Evolutionary conservation across 2,797 vertebrate species (phyloP), one percentile per base, ranked within the genome.

Genomic region (Anisognathus igniventris): DNA sequence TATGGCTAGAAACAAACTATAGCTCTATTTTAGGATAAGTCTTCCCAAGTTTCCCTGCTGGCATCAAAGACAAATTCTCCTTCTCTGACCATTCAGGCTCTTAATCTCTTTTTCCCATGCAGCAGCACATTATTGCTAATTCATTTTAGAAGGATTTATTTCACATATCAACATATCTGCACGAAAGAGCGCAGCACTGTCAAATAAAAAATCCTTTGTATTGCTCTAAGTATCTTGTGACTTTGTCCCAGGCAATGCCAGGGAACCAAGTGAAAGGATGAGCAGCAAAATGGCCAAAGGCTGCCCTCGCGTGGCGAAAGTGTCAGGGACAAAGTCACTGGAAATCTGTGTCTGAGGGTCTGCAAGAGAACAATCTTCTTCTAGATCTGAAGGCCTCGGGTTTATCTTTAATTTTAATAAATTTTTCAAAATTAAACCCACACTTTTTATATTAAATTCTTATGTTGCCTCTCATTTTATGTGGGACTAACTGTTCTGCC

Each of bases 241-340:
- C 33, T 60, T 66, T 24, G 30, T 64, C 27, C 11, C n/a, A 35
- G 14, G 4, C 14, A 31, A 1, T 27, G 39, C 6, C 25, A 3
- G 33, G 37, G 56, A 87, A 30, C 7, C 2, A 7, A 39, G 53
- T 10, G 13, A 50, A 13, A 20, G 37, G 8, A 37, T 37, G 37
- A 37, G 11, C 15, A 19, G 44, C 17, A n/a, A 24, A 17, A 19
- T 66, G 81, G 81, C 28, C 70, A 44, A 15, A 79, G 82, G 58
- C 92, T 96, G 97, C 97, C 97, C 93, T 88, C 97, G 1, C 1
- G 40, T 92, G 97, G 95, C 65, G 22, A 12, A 33, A 13, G 15
- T 7, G 35, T 37, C 19, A 80, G 62, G 37, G 56, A 75, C 47
- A 81, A 82, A 53, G 31, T 64, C 3, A 8, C 7, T 23, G 74